A percentile compares a stretch with the other conserved stretches of the same genome.
Conservation (phyloP, 2,113 vertebrate genomes). For the Burhinus bistriatus region DNA sequence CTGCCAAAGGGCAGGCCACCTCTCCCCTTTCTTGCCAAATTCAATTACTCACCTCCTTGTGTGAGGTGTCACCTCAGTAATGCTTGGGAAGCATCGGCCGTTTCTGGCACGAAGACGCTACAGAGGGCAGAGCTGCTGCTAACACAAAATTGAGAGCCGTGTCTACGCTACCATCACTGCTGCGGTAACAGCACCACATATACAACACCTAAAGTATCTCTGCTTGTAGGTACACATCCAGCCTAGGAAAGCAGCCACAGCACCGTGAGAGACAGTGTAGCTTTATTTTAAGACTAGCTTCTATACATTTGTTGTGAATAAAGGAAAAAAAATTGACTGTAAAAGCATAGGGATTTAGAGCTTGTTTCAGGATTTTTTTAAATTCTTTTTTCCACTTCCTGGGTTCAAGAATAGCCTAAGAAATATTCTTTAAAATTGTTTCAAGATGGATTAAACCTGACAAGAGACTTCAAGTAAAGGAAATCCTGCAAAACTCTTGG, state of each 20-base stretch:
- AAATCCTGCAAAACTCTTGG: not conserved
- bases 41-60: not conserved
- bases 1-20: not conserved
- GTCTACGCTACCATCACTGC: fast-evolving
- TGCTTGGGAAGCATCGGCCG: not conserved
- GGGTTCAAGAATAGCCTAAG: not conserved
- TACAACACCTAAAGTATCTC: not conserved
- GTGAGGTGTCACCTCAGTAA: not conserved
- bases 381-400: not conserved
- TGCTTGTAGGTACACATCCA: not conserved
- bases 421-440: not conserved
- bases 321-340: not conserved
- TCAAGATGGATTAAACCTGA: not conserved
- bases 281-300: not conserved
- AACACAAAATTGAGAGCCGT: not conserved
- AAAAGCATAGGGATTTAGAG: not conserved
- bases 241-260: not conserved
- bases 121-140: not conserved
- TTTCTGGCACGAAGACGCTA: not conserved
- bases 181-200: not conserved
- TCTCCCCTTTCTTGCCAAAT: not conserved
- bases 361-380: not conserved
- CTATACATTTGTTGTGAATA: not conserved
- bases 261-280: not conserved
- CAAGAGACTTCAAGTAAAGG: not conserved